phyloP scores from a whole-genome alignment of 2,113 vertebrate species.

The Herpetotheres cachinnans region DNA sequence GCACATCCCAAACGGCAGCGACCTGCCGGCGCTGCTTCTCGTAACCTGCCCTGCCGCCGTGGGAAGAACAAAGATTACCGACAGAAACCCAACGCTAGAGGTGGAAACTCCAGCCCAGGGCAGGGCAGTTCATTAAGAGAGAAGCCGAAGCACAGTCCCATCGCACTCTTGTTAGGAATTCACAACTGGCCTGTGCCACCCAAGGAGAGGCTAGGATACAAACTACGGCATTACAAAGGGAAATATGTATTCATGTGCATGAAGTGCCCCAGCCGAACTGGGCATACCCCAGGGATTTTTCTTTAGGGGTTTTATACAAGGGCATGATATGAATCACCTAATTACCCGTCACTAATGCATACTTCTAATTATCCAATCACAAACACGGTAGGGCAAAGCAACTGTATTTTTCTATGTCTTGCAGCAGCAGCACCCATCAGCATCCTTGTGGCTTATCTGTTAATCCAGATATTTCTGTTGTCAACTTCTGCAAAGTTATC shows the following conservation, averaged over 20 bases:
- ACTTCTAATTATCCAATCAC: neutral
- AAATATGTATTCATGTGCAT: neutral
- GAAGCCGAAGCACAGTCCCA: neutral
- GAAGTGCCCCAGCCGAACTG: neutral
- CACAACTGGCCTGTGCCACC: neutral
- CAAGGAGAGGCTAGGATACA: neutral
- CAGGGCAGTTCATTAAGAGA: neutral
- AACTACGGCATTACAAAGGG: neutral
- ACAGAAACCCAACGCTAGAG: fast-evolving
- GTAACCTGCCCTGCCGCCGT: fast-evolving
- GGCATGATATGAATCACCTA: neutral
- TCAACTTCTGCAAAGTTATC: neutral
- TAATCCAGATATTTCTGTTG: neutral
- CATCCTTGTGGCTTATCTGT: neutral
- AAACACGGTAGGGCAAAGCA: neutral
- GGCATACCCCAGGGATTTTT: neutral
- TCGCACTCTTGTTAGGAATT: fast-evolving
- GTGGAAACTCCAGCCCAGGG: neutral
- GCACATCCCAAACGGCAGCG: fast-evolving
- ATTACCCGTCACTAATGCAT: neutral
- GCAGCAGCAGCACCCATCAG: neutral
- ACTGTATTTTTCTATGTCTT: neutral
- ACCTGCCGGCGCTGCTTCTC: neutral
- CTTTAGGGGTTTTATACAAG: neutral
- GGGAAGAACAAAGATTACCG: fast-evolving